Evolutionary conservation across 2,888 invertebrate genomes (phyloP).

Genomic region (Leptinotarsa tumamoca): DNA sequence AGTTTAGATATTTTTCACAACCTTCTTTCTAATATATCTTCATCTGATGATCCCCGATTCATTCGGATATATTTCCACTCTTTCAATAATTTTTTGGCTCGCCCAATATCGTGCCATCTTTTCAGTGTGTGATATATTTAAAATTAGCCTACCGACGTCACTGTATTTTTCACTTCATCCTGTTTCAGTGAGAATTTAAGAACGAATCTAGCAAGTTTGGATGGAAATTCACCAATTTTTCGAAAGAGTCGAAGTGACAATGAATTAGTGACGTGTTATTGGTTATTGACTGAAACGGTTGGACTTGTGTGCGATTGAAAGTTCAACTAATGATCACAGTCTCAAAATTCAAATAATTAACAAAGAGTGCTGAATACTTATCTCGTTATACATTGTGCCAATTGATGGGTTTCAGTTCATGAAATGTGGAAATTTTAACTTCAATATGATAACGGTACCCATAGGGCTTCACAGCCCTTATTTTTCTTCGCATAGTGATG

Average conservation of each 20-base stretch:
- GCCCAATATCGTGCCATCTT: slow-evolving; percentile 14
- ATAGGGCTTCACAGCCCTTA: slow-evolving; percentile 53
- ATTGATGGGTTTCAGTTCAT: slow-evolving; percentile 16
- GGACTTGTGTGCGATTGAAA: not conserved
- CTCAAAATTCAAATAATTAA: not conserved
- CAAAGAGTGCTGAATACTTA: not conserved
- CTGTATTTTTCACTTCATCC: slow-evolving; percentile 30
- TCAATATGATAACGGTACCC: slow-evolving; percentile 52
- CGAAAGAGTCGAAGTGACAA: not conserved
- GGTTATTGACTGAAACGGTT: not conserved
- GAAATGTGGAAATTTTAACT: slow-evolving; percentile 10
- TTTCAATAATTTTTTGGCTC: slow-evolving; percentile 1
- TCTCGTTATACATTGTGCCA: slow-evolving; percentile 10
- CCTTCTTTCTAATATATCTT: not conserved
- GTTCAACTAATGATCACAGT: not conserved
- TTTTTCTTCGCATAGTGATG: slow-evolving; percentile 70
- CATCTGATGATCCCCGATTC: not conserved
- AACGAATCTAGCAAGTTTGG: slow-evolving; percentile 17
- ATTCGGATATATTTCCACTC: not conserved
- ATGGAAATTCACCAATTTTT: not conserved
- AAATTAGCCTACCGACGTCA: slow-evolving; percentile 36
- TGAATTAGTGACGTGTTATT: not conserved
- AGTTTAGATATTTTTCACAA: too few species aligned
- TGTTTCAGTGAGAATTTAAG: slow-evolving; percentile 35
- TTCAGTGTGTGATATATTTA: slow-evolving; percentile 38